Evolutionary conservation across 2,797 vertebrate genomes (phyloP), one percentile per base, ranked within the genome.

Genomic region (Hephaestus fuliginosus): DNA sequence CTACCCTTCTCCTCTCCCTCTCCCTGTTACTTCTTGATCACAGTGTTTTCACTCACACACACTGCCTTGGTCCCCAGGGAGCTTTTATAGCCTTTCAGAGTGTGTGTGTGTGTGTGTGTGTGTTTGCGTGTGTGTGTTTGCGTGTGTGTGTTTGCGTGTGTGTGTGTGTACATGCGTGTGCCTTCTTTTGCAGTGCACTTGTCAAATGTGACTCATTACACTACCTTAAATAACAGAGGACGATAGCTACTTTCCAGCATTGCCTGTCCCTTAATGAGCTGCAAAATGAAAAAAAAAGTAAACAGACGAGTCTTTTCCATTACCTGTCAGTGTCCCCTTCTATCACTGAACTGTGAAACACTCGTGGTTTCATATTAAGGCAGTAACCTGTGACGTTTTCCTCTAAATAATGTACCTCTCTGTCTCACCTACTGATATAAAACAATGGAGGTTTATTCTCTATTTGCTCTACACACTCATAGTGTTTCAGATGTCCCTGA

Each of bases 41-140:
- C 88, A 85, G 81, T 67, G 82, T 89, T 91, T 88, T 91, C 82
- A 89, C 83, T 82, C 68, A 87, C 84, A 86, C 78, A 86, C 60
- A 53, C 81, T 69, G 56, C 80, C 48, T 86, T 57, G 18, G 79
- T 93, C 92, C 86, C 88, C 61, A 75, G 87, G 88, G 92, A 89
- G 90, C 90, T 90, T 94, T 94, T 92, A 94, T 83, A 87, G 80
- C 84, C 82, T 89, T 92, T 91, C 74, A 90, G 84, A 80, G 73
- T 46, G 49, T 43, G 55, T 72, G 70, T 75, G 57, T 53, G 57
- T 78, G 61, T 75, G 51, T 52, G 44, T 55, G 14, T 43, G 61
- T 60, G 60, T 33, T 36, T 41, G 43, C 57, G 76, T 28, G 58
- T 62, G 61, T 49, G 17, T 8, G 17, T 20, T n/a, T n/a, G n/a